Conservation (phyloP, 2,888 invertebrate genomes). For the Asteroscopus sphinx region DNA sequence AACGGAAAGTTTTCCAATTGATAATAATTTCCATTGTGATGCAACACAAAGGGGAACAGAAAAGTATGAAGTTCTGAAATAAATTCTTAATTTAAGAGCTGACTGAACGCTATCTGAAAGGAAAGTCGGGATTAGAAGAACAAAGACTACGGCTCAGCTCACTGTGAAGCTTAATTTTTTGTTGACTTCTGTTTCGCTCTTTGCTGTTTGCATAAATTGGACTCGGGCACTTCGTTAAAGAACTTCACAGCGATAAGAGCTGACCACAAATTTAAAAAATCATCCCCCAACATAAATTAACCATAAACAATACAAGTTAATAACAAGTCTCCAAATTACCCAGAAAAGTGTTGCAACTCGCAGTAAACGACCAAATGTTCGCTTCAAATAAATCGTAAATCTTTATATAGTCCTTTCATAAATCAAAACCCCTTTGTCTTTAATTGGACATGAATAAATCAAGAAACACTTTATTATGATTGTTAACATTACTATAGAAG, state of each 20-base stretch:
- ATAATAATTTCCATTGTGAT: slow-evolving; percentile 88
- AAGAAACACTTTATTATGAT: slow-evolving; percentile 46
- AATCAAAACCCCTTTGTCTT: slow-evolving; percentile 45
- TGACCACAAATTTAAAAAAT: slow-evolving; percentile 12
- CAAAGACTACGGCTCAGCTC: slow-evolving; percentile 77
- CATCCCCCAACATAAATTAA: slow-evolving; percentile 10
- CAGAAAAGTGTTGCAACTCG: slow-evolving; percentile 23
- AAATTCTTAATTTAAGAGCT: slow-evolving; percentile 88
- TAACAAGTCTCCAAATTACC: slow-evolving; percentile 7
- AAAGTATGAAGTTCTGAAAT: slow-evolving; percentile 87
- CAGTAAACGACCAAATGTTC: slow-evolving; percentile 32
- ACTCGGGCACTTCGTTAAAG: slow-evolving; percentile 65
- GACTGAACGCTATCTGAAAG: slow-evolving; percentile 86
- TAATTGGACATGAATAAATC: slow-evolving; percentile 56
- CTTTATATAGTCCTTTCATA: slow-evolving; percentile 32
- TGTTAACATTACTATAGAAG: slow-evolving; percentile 29
- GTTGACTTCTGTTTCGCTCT: slow-evolving; percentile 78
- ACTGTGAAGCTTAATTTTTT: slow-evolving; percentile 76
- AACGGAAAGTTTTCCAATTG: slow-evolving; percentile 87
- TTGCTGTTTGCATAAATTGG: slow-evolving; percentile 73
- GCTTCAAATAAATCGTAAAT: slow-evolving; percentile 45
- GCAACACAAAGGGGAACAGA: slow-evolving; percentile 84
- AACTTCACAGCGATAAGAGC: slow-evolving; percentile 53
- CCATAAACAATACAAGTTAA: slow-evolving; percentile 12
- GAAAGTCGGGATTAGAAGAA: slow-evolving; percentile 85